A percentile compares a stretch with the other conserved stretches of the same genome.
phyloP scores from a whole-genome alignment of 2,888 invertebrate species.

The Zeuzera pyrina region DNA sequence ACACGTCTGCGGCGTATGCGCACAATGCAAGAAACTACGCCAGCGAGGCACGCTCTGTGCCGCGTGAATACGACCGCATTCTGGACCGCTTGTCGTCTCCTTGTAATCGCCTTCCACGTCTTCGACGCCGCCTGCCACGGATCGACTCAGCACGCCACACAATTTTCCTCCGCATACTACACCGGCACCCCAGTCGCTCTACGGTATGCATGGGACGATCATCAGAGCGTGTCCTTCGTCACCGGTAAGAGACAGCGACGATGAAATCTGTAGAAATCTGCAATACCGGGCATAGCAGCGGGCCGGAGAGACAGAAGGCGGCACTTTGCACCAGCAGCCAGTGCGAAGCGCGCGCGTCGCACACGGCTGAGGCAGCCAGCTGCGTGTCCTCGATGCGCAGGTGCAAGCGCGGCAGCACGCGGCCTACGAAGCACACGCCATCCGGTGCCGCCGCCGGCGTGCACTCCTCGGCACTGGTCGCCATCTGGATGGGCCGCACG shows the following conservation, averaged over 20 bases:
- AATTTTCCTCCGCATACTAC: constrained; percentile 50
- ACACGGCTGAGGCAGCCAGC: constrained; percentile 11
- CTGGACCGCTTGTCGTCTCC: constrained; percentile 8
- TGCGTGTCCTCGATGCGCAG: constrained; percentile 20
- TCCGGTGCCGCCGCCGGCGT: constrained; percentile 15
- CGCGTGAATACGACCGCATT: constrained; percentile 35
- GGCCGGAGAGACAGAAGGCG: constrained; percentile 38
- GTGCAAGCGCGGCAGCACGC: constrained; percentile 10
- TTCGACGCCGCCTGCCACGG: constrained; percentile 14
- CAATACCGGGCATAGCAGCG: constrained; percentile 39
- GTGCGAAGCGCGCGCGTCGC: constrained; percentile 25
- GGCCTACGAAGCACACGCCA: background rate
- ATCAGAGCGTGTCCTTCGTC: background rate
- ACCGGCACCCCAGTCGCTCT: constrained; percentile 48
- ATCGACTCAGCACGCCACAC: constrained; percentile 44
- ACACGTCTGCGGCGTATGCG: constrained; percentile 33
- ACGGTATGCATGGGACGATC: no score
- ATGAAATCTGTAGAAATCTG: no score
- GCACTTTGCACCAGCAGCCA: constrained; percentile 27
- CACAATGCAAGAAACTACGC: constrained; percentile 50
- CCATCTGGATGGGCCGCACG: constrained; percentile 42
- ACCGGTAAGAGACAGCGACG: no score
- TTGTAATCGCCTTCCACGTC: constrained; percentile 7
- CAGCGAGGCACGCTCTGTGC: constrained; percentile 37
- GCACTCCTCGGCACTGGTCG: constrained; percentile 34